Evolutionary conservation across 2,888 invertebrate genomes (phyloP), one percentile per base, ranked within the genome.

Genomic region (Linhomoeus sp.): DNA sequence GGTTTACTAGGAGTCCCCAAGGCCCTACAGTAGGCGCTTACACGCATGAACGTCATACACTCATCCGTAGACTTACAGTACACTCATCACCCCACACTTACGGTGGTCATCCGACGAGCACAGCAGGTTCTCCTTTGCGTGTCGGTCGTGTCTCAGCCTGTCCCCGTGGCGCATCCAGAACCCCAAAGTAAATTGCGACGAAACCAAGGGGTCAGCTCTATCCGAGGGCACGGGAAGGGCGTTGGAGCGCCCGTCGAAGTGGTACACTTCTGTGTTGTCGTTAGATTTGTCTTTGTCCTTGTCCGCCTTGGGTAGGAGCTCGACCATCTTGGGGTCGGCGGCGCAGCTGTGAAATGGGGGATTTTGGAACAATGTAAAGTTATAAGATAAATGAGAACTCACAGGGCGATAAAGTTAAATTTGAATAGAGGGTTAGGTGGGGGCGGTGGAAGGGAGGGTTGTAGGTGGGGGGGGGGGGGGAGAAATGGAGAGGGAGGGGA

Each of bases 21-120:
- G n/a, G n/a, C n/a, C n/a, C n/a, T n/a, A n/a, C n/a, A n/a, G n/a
- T n/a, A n/a, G n/a, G n/a, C n/a, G n/a, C n/a, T n/a, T n/a, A n/a
- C n/a, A n/a, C n/a, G n/a, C n/a, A n/a, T n/a, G n/a, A n/a, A n/a
- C n/a, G n/a, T n/a, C n/a, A n/a, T n/a, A n/a, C n/a, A n/a, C n/a
- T n/a, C n/a, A n/a, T n/a, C n/a, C n/a, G n/a, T n/a, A n/a, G n/a
- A n/a, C n/a, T n/a, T n/a, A 38, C 40, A 36, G 33, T 41, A 24
- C 5, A 24, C 43, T 26, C 19, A 3, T 22, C 9, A 36, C 44
- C 1, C 19, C 22, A 35, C 9, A 74, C 80, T 76, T 61, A 87
- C 88, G 87, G 66, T 90, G 88, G 64, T 92, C 88, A 68, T 97
- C 97, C 25, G 92, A 87, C 60, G 84, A 82, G 67, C 97, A 97